Evolutionary conservation across 2,113 vertebrate species (phyloP), one percentile per base, ranked within the genome.

Genomic region (Pyrgilauda ruficollis): DNA sequence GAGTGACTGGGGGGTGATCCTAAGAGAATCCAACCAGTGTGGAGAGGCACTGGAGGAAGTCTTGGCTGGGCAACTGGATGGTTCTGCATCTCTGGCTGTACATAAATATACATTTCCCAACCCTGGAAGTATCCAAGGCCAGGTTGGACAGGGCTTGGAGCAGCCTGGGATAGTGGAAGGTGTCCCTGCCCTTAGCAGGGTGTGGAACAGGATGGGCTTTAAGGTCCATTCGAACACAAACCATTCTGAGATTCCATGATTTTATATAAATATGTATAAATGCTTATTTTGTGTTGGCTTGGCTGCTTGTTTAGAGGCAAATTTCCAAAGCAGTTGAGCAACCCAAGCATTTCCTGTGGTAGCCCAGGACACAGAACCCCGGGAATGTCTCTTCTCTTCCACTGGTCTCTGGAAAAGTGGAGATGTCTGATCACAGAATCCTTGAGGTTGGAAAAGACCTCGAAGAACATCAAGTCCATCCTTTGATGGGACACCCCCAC

Each of bases 141-240:
- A 33, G 30, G 46, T 0, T 76, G 62, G 66, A 15, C 0, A 0
- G 26, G 26, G 16, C 11, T 35, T 72, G 58, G 30, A 47, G 62
- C 70, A 62, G 0, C 30, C 62, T 68, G 39, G 20, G 9, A 2
- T 1, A 17, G n/a, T 41, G 78, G 11, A 10, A 68, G 15, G 2
- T 33, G 67, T 44, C 52, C 18, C 41, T 88, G 59, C 14, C 37
- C 26, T 4, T 27, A 11, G 76, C 22, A 50, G 31, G 7, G 14
- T 0, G 0, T 50, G 41, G 14, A 18, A 24, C 18, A 24, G n/a
- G 39, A 21, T 37, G 23, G 4, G 10, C 23, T 82, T 52, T 46
- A 39, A 59, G 46, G 20, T 68, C 28, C 13, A 39, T 75, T n/a
- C 24, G 24, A 24, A 22, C 30, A 3, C 62, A 75, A 82, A n/a